Evolutionary conservation across 2,888 invertebrate genomes (phyloP), one percentile per base, ranked within the genome.

Genomic region (Lasioglossum malachurum): DNA sequence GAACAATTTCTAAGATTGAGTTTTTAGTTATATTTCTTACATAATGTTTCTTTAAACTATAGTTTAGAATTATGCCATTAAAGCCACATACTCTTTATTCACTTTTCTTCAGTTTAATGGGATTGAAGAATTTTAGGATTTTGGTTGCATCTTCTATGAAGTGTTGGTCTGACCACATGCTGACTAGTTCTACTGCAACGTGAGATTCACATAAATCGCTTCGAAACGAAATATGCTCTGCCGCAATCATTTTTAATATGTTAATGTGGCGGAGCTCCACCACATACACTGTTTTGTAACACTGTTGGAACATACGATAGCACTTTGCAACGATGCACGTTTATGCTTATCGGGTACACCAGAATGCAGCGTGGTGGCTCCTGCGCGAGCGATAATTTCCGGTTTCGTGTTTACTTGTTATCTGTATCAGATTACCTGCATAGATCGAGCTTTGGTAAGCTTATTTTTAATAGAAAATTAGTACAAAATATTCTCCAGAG

Each of bases 121-220:
- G 0, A 57, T 10, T 57, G 10, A 57, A 10, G 4, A n/a, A 12
- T n/a, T 57, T 57, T 57, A 57, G 12, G 12, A 12, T 57, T 57
- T 57, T 12, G 0, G 57, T 57, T n/a, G 4, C 57, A 12, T 12
- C 12, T 57, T 12, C 10, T n/a, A 10, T 4, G 57, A 12, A n/a
- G 4, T 57, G 57, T 57, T 67, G 57, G 77, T 57, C 84, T 74
- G 84, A 83, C 77, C 73, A 83, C 67, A 78, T 53, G 46, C 60
- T 19, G 77, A 74, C 64, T 74, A 16, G 71, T 73, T 84, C 84
- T 78, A 84, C 84, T 73, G 46, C 44, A 5, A 14, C 78, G 67
- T 78, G 83, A 8, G 8, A 23, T 2, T 69, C 31, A 73, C 44
- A 57, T 49, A 74, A 53, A 84, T 74, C 67, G n/a, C 27, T 38